Conservation (phyloP, 2,888 invertebrate species). For the Perdita meconis region DNA sequence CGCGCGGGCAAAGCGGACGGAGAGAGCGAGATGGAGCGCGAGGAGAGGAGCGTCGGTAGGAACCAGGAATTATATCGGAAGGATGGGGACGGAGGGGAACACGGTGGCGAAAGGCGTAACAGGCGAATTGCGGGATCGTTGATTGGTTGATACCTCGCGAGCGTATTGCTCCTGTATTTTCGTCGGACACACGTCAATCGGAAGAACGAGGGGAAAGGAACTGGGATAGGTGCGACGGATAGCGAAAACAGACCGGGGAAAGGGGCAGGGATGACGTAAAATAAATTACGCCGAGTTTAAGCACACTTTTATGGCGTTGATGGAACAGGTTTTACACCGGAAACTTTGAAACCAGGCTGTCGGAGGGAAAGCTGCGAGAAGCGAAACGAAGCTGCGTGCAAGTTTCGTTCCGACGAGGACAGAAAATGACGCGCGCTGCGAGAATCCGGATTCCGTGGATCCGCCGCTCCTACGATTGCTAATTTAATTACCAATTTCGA, state of each 20-base stretch:
- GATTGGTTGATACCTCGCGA: neutral
- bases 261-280: conserved; percentile 55
- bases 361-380: conserved; percentile 20
- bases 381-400: conserved; percentile 20
- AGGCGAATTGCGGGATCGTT: conserved; percentile 11
- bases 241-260: neutral
- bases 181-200: neutral
- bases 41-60: neutral
- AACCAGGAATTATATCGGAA: neutral
- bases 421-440: conserved; percentile 29
- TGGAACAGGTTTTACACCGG: conserved; percentile 59
- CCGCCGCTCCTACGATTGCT: conserved; percentile 16
- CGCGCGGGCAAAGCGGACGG: too few relatives aligned
- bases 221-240: neutral
- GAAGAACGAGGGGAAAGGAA: neutral
- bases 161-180: conserved; percentile 13
- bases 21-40: neutral
- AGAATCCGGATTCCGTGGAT: neutral
- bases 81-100: neutral
- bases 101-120: neutral
- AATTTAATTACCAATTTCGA: conserved; percentile 42
- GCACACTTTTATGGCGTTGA: conserved; percentile 61
- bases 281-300: conserved; percentile 67
- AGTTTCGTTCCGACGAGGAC: conserved; percentile 45
- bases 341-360: conserved; percentile 57